Evolutionary conservation across 1,140 invertebrate genomes (phyloP).

Genomic region (Drosophila fuyamai): DNA sequence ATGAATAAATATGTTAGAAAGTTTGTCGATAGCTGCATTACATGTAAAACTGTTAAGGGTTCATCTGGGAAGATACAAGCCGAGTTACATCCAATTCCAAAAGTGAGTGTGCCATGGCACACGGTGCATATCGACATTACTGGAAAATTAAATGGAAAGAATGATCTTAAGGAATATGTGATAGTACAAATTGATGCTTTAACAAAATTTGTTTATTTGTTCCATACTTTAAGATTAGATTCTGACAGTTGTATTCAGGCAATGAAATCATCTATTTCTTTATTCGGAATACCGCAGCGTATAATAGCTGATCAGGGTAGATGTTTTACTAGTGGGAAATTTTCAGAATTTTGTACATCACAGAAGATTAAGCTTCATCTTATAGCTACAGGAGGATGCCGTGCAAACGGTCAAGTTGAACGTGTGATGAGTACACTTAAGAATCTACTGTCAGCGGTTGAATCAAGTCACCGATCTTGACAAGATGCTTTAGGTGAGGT

Average conservation of each 20-base stretch:
- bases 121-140: slow-evolving; percentile 9
- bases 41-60: neutral
- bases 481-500: no score
- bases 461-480: no score
- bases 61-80: slow-evolving; percentile 1
- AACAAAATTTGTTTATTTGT: slow-evolving; percentile 12
- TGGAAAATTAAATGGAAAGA: slow-evolving; percentile 6
- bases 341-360: slow-evolving; percentile 7
- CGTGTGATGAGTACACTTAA: slow-evolving; percentile 2
- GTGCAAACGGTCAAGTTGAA: slow-evolving; percentile 31
- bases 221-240: slow-evolving; percentile 13
- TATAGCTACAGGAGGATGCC: slow-evolving; percentile 17
- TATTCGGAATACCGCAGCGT: slow-evolving; percentile 4
- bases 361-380: slow-evolving; percentile 19
- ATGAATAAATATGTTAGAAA: no score
- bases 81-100: slow-evolving; percentile 7
- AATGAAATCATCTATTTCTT: slow-evolving; percentile 1
- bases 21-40: slow-evolving; percentile 2
- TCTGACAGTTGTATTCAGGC: neutral
- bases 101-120: no score
- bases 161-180: slow-evolving; percentile 5
- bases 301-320: slow-evolving; percentile 17
- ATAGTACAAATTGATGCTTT: slow-evolving; percentile 7
- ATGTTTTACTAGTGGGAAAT: slow-evolving; percentile 1
- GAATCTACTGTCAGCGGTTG: no score